Evolutionary conservation across 2,888 invertebrate genomes (phyloP).

Genomic region (Ochropacha duplaris): DNA sequence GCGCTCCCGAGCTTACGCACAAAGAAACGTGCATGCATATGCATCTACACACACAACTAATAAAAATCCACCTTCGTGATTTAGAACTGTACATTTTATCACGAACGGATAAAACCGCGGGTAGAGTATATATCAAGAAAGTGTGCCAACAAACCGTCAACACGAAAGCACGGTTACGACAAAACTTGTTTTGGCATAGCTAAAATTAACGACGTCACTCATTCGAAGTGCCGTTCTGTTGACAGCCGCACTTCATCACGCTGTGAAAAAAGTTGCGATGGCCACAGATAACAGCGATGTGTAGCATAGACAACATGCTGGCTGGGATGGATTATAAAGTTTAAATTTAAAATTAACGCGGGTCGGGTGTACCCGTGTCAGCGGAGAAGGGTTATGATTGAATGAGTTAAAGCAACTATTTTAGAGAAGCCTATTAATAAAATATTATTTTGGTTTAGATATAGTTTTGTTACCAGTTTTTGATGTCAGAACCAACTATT

Average conservation of each 20-base stretch:
- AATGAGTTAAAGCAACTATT: not conserved
- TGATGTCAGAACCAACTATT: too few species aligned
- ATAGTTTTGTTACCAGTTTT: not conserved
- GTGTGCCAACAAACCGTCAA: not conserved
- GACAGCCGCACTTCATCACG: conserved; percentile 13
- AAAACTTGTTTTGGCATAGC: not conserved
- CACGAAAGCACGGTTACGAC: not conserved
- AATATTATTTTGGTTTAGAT: not conserved
- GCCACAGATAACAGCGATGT: not conserved
- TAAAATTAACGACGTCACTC: conserved; percentile 6
- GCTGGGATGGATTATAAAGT: conserved; percentile 23
- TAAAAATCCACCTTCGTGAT: too few species aligned
- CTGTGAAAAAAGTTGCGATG: conserved; percentile 20
- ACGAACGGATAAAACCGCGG: too few species aligned
- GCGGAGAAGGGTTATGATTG: not conserved
- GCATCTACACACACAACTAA: too few species aligned
- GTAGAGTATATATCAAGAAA: not conserved
- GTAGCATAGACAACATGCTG: conserved; percentile 17
- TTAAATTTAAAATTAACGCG: conserved; percentile 21
- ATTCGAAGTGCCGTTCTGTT: conserved; percentile 15
- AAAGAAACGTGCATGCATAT: too few species aligned
- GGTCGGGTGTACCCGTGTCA: conserved; percentile 4
- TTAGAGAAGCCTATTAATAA: not conserved
- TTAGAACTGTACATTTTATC: too few species aligned
- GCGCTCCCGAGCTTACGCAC: too few species aligned